phyloP scores from a whole-genome alignment of 2,888 invertebrate species.

The Chrysina gloriosa region DNA sequence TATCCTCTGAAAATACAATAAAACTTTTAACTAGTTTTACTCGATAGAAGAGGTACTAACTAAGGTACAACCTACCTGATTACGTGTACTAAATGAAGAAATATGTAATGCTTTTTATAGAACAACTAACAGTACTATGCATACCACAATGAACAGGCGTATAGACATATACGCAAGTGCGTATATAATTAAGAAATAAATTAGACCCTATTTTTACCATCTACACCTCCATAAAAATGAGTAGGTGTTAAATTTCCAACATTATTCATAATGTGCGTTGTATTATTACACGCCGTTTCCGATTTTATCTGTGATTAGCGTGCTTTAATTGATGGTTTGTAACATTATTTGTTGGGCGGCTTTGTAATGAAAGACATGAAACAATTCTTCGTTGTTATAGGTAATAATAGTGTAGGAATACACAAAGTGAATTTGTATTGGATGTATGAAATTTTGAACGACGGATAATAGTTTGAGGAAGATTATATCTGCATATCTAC shows the following conservation, averaged over 20 bases:
- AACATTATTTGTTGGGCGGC: constrained; percentile 20
- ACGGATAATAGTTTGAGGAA: background rate
- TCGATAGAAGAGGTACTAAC: too few species aligned
- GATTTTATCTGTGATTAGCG: constrained; percentile 25
- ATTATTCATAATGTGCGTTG: constrained; percentile 21
- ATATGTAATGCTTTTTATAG: too few species aligned
- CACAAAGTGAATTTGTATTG: background rate
- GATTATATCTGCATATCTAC: constrained; percentile 5
- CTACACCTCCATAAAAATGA: background rate
- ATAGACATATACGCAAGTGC: too few species aligned
- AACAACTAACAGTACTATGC: too few species aligned
- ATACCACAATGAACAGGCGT: too few species aligned
- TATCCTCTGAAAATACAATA: too few species aligned
- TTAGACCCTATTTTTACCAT: constrained; percentile 8
- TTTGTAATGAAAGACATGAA: constrained; percentile 22
- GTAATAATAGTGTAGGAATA: constrained; percentile 18
- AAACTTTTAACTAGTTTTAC: too few species aligned
- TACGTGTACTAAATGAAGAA: too few species aligned
- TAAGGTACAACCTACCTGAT: too few species aligned
- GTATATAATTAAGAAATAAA: constrained; percentile 31
- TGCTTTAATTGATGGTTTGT: constrained; percentile 13
- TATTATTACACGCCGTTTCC: constrained; percentile 14
- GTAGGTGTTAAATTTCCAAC: constrained; percentile 31
- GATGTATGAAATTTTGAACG: constrained; percentile 8
- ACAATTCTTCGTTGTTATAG: constrained; percentile 24